phyloP scores from a whole-genome alignment of 2,797 vertebrate genomes.

The Pristis pectinata region DNA sequence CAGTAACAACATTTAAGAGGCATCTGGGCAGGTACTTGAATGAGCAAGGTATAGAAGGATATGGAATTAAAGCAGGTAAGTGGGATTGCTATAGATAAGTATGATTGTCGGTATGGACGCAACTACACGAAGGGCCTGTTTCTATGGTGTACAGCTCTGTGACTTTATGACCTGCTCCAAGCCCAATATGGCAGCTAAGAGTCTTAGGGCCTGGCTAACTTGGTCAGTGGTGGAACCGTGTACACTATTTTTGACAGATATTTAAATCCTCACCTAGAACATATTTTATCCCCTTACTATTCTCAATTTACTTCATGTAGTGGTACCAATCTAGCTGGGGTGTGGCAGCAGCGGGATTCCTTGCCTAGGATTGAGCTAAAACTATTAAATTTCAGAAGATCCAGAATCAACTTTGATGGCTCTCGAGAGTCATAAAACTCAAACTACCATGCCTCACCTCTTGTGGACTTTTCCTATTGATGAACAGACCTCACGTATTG shows the following conservation, averaged over 20 bases:
- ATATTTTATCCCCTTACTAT: neutral
- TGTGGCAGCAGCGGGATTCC: neutral
- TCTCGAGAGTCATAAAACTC: neutral
- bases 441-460: neutral
- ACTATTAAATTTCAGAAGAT: neutral
- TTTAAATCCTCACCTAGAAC: neutral
- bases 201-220: neutral
- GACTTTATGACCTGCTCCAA: neutral
- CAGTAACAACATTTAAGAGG: no score
- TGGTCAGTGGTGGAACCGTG: neutral
- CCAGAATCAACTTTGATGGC: neutral
- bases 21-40: no score
- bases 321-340: neutral
- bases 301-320: neutral
- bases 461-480: neutral
- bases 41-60: no score
- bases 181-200: neutral
- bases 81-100: no score
- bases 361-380: neutral
- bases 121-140: no score
- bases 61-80: no score
- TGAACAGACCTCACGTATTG: neutral
- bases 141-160: no score
- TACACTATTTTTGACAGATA: neutral
- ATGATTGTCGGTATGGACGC: no score